Percentiles rank a stretch among this genome's conserved stretches.
Evolutionary conservation across 2,797 vertebrate species (phyloP).

Genomic region (Sphenopsis melanotis): DNA sequence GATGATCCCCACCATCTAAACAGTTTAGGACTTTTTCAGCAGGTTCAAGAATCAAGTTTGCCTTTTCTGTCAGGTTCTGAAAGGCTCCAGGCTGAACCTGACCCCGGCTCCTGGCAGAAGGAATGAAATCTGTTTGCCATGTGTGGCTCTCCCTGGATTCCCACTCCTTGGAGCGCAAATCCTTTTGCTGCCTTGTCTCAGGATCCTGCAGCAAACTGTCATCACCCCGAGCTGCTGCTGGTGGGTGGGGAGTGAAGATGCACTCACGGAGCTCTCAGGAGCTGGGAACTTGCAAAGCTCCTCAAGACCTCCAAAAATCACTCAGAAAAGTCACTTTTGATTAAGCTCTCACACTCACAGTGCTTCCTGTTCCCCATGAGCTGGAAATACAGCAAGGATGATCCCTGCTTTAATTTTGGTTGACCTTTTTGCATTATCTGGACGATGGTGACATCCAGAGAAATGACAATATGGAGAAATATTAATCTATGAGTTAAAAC

Average conservation of each 20-base stretch:
- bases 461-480: background rate
- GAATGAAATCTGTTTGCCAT: background rate
- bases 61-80: background rate
- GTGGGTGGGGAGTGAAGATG: background rate
- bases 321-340: background rate
- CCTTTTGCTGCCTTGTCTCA: background rate
- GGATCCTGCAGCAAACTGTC: background rate
- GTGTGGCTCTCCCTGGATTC: background rate
- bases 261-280: background rate
- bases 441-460: background rate
- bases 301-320: background rate
- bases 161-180: background rate
- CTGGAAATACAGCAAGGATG: background rate
- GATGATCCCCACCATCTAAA: slow-evolving; percentile 38
- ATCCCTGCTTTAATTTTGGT: background rate
- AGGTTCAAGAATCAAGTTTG: background rate
- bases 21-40: slow-evolving; percentile 23
- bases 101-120: background rate
- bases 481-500: background rate
- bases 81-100: background rate
- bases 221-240: fast-evolving
- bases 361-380: background rate
- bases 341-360: background rate
- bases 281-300: background rate
- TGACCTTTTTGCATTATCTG: fast-evolving